Conservation (phyloP, 2,888 invertebrate species). For the Eristalinus sepulchralis region DNA sequence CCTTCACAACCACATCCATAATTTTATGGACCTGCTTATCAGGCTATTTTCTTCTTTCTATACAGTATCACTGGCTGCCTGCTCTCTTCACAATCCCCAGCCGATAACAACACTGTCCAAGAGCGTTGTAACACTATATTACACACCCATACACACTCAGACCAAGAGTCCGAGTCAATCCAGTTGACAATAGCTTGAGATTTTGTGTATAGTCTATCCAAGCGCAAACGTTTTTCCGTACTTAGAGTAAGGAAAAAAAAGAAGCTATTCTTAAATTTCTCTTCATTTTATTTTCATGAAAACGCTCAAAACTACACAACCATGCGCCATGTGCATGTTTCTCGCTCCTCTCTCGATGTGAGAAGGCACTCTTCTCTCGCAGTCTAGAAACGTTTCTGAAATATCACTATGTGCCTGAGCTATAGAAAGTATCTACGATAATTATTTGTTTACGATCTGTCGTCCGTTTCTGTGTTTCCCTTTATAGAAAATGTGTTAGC, state of each 20-base stretch:
- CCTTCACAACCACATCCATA: conserved; percentile 4
- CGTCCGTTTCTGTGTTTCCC: conserved; percentile 57
- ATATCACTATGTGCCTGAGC: conserved; percentile 35
- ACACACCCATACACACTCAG: conserved; percentile 18
- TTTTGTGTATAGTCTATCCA: neutral
- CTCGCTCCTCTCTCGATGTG: conserved; percentile 32
- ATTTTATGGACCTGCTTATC: conserved; percentile 41
- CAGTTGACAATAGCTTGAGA: conserved; percentile 10
- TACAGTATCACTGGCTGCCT: conserved; percentile 20
- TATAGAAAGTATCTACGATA: conserved; percentile 58
- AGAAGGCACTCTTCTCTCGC: conserved; percentile 37
- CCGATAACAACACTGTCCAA: conserved; percentile 35
- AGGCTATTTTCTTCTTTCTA: conserved; percentile 18
- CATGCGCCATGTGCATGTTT: neutral
- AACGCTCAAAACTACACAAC: conserved; percentile 20
- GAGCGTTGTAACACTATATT: conserved; percentile 9
- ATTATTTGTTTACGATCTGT: conserved; percentile 65
- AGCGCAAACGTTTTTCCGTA: neutral
- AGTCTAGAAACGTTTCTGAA: conserved; percentile 25
- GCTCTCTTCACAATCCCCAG: conserved; percentile 35
- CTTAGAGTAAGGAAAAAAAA: neutral
- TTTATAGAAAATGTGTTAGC: conserved; percentile 54
- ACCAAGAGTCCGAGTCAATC: neutral
- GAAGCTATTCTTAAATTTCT: neutral
- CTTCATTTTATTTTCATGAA: neutral